Percentiles rank a stretch among this genome's conserved stretches.
phyloP scores from a whole-genome alignment of 2,888 invertebrate species.

The Lypha dubia region DNA sequence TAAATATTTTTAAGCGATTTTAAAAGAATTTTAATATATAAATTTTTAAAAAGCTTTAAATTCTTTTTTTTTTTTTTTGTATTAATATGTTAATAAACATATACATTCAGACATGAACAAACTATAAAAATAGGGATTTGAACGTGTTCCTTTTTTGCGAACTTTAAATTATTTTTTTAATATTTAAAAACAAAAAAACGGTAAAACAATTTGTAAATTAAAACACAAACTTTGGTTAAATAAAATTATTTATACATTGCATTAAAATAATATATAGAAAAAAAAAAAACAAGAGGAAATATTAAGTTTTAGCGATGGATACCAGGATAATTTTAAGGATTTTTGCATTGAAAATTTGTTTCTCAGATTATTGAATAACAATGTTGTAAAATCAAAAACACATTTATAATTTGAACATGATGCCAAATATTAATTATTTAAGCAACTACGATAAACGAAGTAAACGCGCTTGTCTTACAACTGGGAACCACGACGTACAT shows the following conservation, averaged over 20 bases:
- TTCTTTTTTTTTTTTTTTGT: constrained; percentile 39
- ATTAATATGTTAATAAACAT: constrained; percentile 43
- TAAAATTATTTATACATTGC: constrained; percentile 34
- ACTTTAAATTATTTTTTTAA: not conserved
- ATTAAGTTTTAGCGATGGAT: not conserved
- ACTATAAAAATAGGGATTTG: not conserved
- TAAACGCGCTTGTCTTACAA: too few relatives aligned
- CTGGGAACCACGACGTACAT: too few relatives aligned
- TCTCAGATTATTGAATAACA: too few relatives aligned
- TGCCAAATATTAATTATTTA: too few relatives aligned
- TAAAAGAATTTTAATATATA: constrained; percentile 47
- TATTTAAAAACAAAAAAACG: constrained; percentile 12
- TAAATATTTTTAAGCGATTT: constrained; percentile 51
- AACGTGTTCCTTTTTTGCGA: not conserved
- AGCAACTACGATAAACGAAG: too few relatives aligned
- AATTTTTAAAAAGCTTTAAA: constrained; percentile 49
- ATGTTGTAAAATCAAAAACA: too few relatives aligned
- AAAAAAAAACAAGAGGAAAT: not conserved
- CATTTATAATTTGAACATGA: too few relatives aligned
- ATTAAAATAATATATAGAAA: constrained; percentile 9
- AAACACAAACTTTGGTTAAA: constrained; percentile 58
- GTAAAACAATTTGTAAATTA: constrained; percentile 8
- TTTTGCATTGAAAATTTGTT: too few relatives aligned
- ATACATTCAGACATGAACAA: constrained; percentile 37
- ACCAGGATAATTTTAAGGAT: not conserved